Conservation (phyloP, 2,888 invertebrate species). For the Eupithecia abbreviata region DNA sequence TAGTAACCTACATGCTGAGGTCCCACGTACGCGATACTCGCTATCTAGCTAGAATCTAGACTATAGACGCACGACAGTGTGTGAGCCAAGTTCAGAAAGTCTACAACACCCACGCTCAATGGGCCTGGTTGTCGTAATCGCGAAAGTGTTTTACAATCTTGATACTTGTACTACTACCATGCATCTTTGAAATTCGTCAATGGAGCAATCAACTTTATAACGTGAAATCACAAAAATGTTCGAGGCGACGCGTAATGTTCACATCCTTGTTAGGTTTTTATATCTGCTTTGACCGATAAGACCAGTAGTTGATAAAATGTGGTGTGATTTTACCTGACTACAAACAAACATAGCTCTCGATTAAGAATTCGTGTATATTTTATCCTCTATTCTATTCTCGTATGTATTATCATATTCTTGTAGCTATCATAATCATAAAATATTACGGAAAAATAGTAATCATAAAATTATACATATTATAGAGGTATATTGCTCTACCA, state of each 20-base stretch:
- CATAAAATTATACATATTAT: background rate
- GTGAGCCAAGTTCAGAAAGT: background rate
- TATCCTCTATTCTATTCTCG: no score
- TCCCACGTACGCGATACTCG: background rate
- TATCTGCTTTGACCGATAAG: background rate
- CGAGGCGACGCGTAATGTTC: background rate
- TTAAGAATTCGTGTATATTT: no score
- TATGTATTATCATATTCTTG: background rate
- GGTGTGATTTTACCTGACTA: background rate
- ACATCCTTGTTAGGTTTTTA: background rate
- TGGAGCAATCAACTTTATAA: background rate
- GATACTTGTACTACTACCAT: slow-evolving; percentile 49
- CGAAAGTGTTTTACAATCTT: slow-evolving; percentile 48
- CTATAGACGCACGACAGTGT: background rate
- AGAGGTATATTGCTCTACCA: background rate
- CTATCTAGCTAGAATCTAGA: slow-evolving; percentile 14
- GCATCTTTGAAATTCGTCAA: background rate
- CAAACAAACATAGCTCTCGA: background rate
- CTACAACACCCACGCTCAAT: slow-evolving; percentile 50
- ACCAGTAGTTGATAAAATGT: background rate
- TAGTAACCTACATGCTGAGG: slow-evolving; percentile 4
- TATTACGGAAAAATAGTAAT: background rate
- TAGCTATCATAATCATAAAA: background rate
- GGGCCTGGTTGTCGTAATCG: slow-evolving; percentile 47
- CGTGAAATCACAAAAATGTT: background rate